These are phyloP conservation scores for Dasyornis broadbenti DNA, from an alignment of 2,113 vertebrate genomes.

Conservation along the genomic window DNA sequence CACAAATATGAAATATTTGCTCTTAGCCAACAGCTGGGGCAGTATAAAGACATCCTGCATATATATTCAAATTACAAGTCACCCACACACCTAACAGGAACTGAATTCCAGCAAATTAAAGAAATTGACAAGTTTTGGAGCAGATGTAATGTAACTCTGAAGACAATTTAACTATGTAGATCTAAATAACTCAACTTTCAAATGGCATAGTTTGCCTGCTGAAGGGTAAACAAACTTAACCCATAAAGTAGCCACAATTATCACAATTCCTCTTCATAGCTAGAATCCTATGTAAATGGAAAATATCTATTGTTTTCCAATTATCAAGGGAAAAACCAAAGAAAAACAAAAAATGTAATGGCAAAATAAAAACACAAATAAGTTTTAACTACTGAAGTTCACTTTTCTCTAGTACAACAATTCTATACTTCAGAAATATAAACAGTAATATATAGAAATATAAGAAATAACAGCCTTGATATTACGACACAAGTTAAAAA, in stretches of 20 bases:
- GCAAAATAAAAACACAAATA: not conserved
- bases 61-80: conserved; percentile 74
- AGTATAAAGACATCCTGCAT: conserved; percentile 70
- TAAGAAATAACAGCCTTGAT: no score
- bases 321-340: not conserved
- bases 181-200: not conserved
- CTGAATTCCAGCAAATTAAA: conserved; percentile 26
- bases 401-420: not conserved
- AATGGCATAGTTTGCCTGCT: not conserved
- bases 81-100: conserved; percentile 46
- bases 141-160: conserved; percentile 9
- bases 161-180: not conserved
- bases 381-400: not conserved
- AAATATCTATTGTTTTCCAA: not conserved
- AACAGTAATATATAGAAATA: no score
- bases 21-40: conserved; percentile 75
- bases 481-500: not conserved
- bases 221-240: not conserved
- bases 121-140: not conserved
- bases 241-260: not conserved
- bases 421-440: not conserved
- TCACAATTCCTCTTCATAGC: not conserved
- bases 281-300: not conserved
- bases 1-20: conserved; percentile 85
- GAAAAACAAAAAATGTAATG: not conserved